Base-by-base conservation (phyloP, 1,140 invertebrate genomes). In the Drosophila micromelanica region DNA sequence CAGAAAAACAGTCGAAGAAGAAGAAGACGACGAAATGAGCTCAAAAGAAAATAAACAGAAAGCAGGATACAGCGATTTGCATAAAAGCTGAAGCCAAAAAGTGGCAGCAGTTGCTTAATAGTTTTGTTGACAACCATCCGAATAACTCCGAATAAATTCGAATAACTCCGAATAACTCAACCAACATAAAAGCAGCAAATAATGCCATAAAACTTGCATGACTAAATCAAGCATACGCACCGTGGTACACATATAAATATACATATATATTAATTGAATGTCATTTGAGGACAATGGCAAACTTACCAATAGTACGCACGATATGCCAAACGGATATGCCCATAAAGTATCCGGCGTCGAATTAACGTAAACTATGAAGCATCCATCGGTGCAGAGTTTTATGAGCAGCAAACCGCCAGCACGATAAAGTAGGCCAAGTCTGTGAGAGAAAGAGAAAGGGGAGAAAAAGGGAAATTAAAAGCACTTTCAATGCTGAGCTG, bases 331-430 rank as follows among this genome's bases (percentile, higher is more conserved):
- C 61, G 94, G 87, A 78, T 95, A 94, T 76, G 94, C 93, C 84
- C 92, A 93, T 72, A 93, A 92, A 70, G 93, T 92, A 70, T 93
- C 93, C 51, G 92, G 92, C 49, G 78, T 65, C 59, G 93, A 93
- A 92, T 95, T 95, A 76, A 94, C 93, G 84, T 95, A 95, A 75
- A 94, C 92, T 60, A 95, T 93, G 69, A 94, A 94, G 60, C 94
- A 93, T 38, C 93, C 92, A 72, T 94, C 93, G 91, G 93, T 93
- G 46, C 92, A 91, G 27, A 94, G 92, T 59, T 94, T 94, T 55
- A 93, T 91, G 65, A 93, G 90, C 75, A 95, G 93, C 63, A 95
- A 92, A 45, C 93, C 91, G 38, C 93, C 94, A n/a, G 93, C 93
- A 13, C 94, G 92, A 82, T 94, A 93, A 57, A 95, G 91, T 85